A percentile compares a stretch with the other conserved stretches of the same genome.
Conservation (phyloP, 2,113 vertebrate genomes). For the Alexandromys fortis region DNA sequence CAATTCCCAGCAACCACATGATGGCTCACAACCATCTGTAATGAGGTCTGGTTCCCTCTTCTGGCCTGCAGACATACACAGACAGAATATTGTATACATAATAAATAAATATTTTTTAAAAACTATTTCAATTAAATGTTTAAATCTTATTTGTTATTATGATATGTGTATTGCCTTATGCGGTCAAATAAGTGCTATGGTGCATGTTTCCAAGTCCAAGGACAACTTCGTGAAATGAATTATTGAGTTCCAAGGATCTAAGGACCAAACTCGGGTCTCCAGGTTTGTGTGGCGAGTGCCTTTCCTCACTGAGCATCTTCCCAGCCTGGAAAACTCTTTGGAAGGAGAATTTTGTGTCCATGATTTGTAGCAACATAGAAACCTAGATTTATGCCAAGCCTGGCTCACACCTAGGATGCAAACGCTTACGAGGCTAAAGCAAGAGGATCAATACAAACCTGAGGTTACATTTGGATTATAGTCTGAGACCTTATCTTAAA, state of each 20-base stretch:
- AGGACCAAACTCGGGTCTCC: neutral
- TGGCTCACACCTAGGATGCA: neutral
- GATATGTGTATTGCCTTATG: too few relatives aligned
- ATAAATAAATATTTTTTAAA: too few relatives aligned
- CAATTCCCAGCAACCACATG: too few relatives aligned
- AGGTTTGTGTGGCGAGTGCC: neutral
- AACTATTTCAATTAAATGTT: neutral
- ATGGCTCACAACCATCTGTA: too few relatives aligned
- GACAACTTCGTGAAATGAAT: neutral
- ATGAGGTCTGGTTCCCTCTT: too few relatives aligned
- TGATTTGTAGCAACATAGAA: slow-evolving; percentile 8
- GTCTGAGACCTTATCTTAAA: neutral
- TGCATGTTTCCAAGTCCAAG: too few relatives aligned
- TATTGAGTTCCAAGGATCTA: neutral
- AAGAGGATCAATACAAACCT: neutral
- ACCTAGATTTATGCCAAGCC: neutral
- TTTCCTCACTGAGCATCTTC: neutral
- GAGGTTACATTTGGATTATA: neutral
- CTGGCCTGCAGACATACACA: too few relatives aligned
- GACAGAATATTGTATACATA: too few relatives aligned
- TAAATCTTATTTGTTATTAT: neutral
- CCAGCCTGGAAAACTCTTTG: neutral
- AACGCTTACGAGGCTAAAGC: neutral
- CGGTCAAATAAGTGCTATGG: neutral
- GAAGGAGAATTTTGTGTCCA: slow-evolving; percentile 16